Evolutionary conservation across 1,140 invertebrate genomes (phyloP).

Genomic region (Aporrectodea caliginosa): DNA sequence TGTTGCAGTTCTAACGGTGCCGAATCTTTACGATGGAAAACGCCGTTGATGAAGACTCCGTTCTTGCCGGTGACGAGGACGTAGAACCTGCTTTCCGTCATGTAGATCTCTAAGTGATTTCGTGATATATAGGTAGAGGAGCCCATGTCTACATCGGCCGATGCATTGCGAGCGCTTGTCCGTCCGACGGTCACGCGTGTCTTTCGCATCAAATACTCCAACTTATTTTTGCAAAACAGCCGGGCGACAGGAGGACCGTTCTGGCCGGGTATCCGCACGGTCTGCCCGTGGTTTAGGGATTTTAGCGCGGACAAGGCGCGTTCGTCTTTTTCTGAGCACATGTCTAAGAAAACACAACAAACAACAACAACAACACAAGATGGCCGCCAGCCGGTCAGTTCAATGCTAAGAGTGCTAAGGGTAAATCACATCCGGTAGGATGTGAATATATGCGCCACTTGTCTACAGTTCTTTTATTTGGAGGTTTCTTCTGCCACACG

Average conservation of each 20-base stretch:
- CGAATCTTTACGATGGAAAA: slow-evolving; percentile 11
- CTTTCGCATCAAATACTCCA: slow-evolving; percentile 15
- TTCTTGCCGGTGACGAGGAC: slow-evolving; percentile 18
- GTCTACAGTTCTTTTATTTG: too few relatives aligned
- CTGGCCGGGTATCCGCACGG: too few relatives aligned
- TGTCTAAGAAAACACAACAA: not conserved
- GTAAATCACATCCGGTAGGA: too few relatives aligned
- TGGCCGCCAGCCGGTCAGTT: not conserved
- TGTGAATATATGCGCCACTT: too few relatives aligned
- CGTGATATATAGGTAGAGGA: slow-evolving; percentile 10
- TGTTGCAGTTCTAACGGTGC: slow-evolving; percentile 16
- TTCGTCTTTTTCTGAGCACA: not conserved
- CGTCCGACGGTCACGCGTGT: slow-evolving; percentile 15
- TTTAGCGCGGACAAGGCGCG: not conserved
- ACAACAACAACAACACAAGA: slow-evolving; percentile 2
- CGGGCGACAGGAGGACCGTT: slow-evolving; percentile 6
- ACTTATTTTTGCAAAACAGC: slow-evolving; percentile 5
- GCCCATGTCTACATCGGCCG: not conserved
- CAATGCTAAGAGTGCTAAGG: too few relatives aligned
- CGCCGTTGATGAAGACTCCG: slow-evolving; percentile 17
- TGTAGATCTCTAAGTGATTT: slow-evolving; percentile 16
- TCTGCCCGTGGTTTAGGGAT: not conserved
- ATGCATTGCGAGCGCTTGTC: not conserved
- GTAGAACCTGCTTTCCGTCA: slow-evolving; percentile 12
- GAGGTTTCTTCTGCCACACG: too few relatives aligned